These are phyloP conservation scores for Euthynnus affinis DNA, from an alignment of 2,797 vertebrate genomes.

Conservation along the genomic window DNA sequence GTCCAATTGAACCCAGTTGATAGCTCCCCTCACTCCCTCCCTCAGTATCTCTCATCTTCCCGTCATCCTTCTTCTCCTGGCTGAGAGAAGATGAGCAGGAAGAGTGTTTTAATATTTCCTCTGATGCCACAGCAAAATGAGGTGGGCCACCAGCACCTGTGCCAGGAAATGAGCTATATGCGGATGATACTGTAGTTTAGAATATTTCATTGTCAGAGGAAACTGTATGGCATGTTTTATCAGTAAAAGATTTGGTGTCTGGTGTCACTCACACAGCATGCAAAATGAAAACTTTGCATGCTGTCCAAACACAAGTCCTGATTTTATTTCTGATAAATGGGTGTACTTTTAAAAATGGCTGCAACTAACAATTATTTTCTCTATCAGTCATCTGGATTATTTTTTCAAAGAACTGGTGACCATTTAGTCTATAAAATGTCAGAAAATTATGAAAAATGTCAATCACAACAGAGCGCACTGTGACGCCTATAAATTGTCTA, in stretches of 20 bases:
- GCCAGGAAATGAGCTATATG: conserved; percentile 63
- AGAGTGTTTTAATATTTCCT: conserved; percentile 79
- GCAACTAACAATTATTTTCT: neutral
- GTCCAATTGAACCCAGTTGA: conserved; percentile 73
- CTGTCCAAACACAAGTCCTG: neutral
- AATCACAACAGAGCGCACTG: neutral
- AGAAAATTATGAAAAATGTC: neutral
- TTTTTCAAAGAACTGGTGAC: neutral
- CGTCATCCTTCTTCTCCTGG: conserved; percentile 60
- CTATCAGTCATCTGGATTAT: neutral
- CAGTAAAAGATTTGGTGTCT: conserved; percentile 57
- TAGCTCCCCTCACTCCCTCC: conserved; percentile 56
- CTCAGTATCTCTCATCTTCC: conserved; percentile 59
- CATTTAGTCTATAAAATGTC: neutral
- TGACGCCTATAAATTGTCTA: neutral
- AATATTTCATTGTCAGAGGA: conserved; percentile 70
- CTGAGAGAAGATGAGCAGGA: conserved; percentile 72
- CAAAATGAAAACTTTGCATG: neutral
- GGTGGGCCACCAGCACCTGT: conserved; percentile 42
- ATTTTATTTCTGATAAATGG: neutral
- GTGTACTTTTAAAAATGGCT: neutral
- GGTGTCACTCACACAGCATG: neutral
- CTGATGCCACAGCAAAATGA: conserved; percentile 78
- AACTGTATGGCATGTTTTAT: conserved; percentile 63
- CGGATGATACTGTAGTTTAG: conserved; percentile 69